Conservation (phyloP, 2,113 vertebrate genomes). For the Ammodytes dubius region DNA sequence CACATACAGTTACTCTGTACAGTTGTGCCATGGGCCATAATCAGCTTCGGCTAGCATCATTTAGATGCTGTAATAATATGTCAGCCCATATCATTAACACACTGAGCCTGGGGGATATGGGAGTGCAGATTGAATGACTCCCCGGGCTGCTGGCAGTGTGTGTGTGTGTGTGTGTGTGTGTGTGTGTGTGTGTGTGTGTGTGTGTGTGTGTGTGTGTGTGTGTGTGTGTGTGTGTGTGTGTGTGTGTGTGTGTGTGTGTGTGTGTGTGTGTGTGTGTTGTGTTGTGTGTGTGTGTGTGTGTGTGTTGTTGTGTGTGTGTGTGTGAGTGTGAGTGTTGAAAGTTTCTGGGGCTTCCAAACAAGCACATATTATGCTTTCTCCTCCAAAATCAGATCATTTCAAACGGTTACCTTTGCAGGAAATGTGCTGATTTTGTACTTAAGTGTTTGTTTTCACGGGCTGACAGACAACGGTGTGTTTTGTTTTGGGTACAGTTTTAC, state of each 20-base stretch:
- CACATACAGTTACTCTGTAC: constrained; percentile 57
- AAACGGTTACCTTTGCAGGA: constrained; percentile 28
- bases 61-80: constrained; percentile 78
- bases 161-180: constrained; percentile 4
- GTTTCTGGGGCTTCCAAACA: constrained; percentile 32
- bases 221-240: not conserved
- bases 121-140: constrained; percentile 56
- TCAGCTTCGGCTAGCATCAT: constrained; percentile 64
- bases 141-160: constrained; percentile 25
- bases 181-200: not conserved
- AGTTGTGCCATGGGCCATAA: constrained; percentile 52
- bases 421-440: constrained; percentile 33
- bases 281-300: too few relatives aligned
- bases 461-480: constrained; percentile 49
- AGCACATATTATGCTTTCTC: constrained; percentile 1
- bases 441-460: constrained; percentile 18
- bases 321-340: too few relatives aligned
- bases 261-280: constrained; percentile 1
- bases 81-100: constrained; percentile 74
- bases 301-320: too few relatives aligned
- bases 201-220: not conserved
- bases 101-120: constrained; percentile 58
- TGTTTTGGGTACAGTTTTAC: constrained; percentile 42
- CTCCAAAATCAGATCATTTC: constrained; percentile 26
- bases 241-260: constrained; percentile 5